Evolutionary conservation across 2,888 invertebrate species (phyloP).

Genomic region (Volucella zonaria): DNA sequence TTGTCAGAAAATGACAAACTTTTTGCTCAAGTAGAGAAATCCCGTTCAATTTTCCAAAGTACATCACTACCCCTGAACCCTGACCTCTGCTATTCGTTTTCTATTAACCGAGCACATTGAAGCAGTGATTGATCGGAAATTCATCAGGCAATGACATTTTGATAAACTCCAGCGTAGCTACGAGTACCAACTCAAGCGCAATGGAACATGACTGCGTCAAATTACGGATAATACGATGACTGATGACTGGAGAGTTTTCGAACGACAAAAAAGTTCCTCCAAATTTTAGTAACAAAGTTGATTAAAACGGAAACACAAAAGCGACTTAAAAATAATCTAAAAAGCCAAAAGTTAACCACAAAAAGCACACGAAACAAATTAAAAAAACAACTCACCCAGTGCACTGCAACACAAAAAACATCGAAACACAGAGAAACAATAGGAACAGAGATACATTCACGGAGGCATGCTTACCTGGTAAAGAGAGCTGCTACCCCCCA

Average conservation of each 20-base stretch:
- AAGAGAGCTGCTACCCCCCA: constrained; percentile 93
- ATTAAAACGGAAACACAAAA: constrained; percentile 6
- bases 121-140: constrained; percentile 53
- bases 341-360: background rate
- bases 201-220: constrained; percentile 40
- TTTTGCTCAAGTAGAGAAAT: background rate
- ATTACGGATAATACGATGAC: constrained; percentile 20
- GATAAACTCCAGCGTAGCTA: constrained; percentile 44
- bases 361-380: constrained; percentile 3
- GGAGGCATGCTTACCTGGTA: constrained; percentile 87
- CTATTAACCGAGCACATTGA: constrained; percentile 21
- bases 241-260: constrained; percentile 8
- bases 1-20: too few species aligned
- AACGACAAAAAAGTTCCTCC: background rate
- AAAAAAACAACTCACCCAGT: constrained; percentile 15
- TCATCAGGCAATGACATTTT: constrained; percentile 49
- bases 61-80: background rate
- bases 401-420: background rate
- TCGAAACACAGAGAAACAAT: constrained; percentile 5
- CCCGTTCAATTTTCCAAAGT: background rate
- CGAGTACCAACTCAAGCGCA: constrained; percentile 35
- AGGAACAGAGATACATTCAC: constrained; percentile 10
- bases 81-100: background rate
- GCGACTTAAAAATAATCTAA: background rate
- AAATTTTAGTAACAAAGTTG: constrained; percentile 1